A percentile compares a stretch with the other conserved stretches of the same genome.
Conservation (phyloP, 2,113 vertebrate species). For the Myanophis thanlyinensis region DNA sequence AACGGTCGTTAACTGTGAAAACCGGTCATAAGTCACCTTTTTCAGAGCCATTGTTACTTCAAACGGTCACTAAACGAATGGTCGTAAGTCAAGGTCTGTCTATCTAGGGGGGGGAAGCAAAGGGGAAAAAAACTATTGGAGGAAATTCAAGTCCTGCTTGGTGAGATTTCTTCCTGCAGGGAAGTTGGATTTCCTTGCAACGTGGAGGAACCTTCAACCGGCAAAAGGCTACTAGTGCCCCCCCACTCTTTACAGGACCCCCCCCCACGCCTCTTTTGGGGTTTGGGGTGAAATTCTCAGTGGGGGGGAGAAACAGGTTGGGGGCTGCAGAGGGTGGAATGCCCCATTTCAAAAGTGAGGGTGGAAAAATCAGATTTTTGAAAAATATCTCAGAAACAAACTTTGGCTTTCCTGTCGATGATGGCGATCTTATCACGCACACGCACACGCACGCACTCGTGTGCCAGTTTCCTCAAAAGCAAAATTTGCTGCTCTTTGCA, state of each 20-base stretch:
- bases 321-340: not conserved
- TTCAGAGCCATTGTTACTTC: not conserved
- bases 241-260: not conserved
- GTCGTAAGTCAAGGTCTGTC: not conserved
- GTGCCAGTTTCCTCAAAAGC: too few relatives aligned
- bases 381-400: not conserved
- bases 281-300: not conserved
- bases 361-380: not conserved
- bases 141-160: not conserved
- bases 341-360: not conserved
- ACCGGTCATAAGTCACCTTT: not conserved
- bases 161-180: not conserved
- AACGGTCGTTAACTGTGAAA: not conserved
- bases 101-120: not conserved
- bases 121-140: not conserved
- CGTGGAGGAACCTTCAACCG: not conserved
- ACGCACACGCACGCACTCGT: too few relatives aligned
- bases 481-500: too few relatives aligned
- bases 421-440: fast-evolving
- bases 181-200: not conserved
- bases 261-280: not conserved
- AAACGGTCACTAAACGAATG: not conserved
- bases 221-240: not conserved
- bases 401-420: not conserved
- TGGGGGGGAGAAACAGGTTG: not conserved